A percentile compares a stretch with the other conserved stretches of the same genome.
Conservation (phyloP, 1,140 invertebrate species). For the Druon quercuslanigerum region DNA sequence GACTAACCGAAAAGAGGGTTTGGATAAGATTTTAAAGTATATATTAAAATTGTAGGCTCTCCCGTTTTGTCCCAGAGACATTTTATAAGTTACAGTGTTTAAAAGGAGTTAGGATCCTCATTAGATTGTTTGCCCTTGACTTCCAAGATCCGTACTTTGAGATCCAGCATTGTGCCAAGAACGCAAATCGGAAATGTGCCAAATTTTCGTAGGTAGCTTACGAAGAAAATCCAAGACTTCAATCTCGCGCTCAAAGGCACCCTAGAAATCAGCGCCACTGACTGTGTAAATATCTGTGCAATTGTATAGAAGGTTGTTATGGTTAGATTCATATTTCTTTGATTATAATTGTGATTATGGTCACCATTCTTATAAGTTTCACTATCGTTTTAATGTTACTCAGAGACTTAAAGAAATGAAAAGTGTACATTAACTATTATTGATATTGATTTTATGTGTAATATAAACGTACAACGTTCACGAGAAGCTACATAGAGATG, state of each 20-base stretch:
- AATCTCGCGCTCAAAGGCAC: slow-evolving; percentile 68
- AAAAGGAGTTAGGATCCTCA: slow-evolving; percentile 5
- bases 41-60: slow-evolving; percentile 47
- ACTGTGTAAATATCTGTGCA: slow-evolving; percentile 75
- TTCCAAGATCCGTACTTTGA: slow-evolving; percentile 27
- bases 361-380: slow-evolving; percentile 55
- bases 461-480: slow-evolving; percentile 64
- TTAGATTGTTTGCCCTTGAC: slow-evolving; percentile 22
- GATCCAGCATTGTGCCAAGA: slow-evolving; percentile 56
- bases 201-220: slow-evolving; percentile 45
- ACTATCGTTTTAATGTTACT: slow-evolving; percentile 56
- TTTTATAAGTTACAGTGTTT: slow-evolving; percentile 11
- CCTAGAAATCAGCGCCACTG: slow-evolving; percentile 65
- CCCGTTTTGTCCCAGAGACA: slow-evolving; percentile 40
- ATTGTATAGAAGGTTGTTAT: slow-evolving; percentile 69
- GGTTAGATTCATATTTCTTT: slow-evolving; percentile 57
- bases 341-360: slow-evolving; percentile 63
- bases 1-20: neutral
- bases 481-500: slow-evolving; percentile 52
- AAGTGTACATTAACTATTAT: slow-evolving; percentile 60
- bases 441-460: slow-evolving; percentile 68
- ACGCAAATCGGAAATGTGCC: slow-evolving; percentile 55
- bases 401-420: slow-evolving; percentile 55
- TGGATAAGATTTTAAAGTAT: slow-evolving; percentile 21
- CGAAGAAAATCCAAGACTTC: slow-evolving; percentile 55